These are phyloP conservation scores for Timema podura DNA, from an alignment of 2,888 invertebrate genomes.

Conservation along the genomic window DNA sequence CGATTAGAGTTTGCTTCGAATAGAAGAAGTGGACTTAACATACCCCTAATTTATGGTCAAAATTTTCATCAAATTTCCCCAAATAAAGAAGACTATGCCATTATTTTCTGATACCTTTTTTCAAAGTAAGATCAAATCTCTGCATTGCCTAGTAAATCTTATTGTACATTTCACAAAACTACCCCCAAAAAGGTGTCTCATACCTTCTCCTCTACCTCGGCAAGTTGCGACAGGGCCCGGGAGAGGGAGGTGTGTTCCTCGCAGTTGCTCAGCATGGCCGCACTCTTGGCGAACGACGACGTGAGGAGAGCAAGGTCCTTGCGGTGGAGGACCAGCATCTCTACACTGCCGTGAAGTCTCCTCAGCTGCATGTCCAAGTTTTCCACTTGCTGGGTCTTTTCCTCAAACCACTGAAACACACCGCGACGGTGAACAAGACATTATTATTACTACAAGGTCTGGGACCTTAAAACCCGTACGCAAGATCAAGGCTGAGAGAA, in stretches of 20 bases:
- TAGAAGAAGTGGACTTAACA: too few species aligned
- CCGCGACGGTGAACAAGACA: slow-evolving; percentile 26
- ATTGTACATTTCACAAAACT: too few species aligned
- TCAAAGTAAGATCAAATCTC: too few species aligned
- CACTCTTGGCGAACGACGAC: slow-evolving; percentile 79
- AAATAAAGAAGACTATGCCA: too few species aligned
- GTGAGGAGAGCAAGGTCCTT: slow-evolving; percentile 76
- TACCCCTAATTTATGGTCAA: too few species aligned
- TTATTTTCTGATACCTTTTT: too few species aligned
- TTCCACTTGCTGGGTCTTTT: slow-evolving; percentile 88
- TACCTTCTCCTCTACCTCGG: slow-evolving; percentile 80
- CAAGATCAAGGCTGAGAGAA: background rate
- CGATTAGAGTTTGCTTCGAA: too few species aligned
- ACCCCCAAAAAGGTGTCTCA: too few species aligned
- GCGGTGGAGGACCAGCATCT: slow-evolving; percentile 80
- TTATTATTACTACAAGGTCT: slow-evolving; percentile 17
- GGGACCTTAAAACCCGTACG: too few species aligned
- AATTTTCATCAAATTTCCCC: too few species aligned
- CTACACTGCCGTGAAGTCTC: slow-evolving; percentile 81
- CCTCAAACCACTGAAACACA: slow-evolving; percentile 93
- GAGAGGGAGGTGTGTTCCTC: slow-evolving; percentile 92
- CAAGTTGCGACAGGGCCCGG: slow-evolving; percentile 81
- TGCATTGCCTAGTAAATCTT: too few species aligned
- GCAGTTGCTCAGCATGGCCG: slow-evolving; percentile 85
- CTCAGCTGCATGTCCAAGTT: slow-evolving; percentile 83